Conservation (phyloP, 2,797 vertebrate genomes). For the Danio choprae region DNA sequence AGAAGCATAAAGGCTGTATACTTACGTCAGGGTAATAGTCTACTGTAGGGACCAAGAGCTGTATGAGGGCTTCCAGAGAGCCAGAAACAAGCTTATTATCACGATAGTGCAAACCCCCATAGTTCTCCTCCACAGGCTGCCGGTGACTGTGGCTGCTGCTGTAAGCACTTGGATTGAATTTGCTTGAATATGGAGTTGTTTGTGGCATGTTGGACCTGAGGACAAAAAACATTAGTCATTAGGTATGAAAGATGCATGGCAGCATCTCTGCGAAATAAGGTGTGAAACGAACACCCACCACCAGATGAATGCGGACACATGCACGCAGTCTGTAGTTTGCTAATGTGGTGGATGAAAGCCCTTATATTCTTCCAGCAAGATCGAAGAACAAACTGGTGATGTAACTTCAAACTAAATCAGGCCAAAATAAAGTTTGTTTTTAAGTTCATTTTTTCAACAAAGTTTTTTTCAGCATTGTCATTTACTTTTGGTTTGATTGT, state of each 20-base stretch:
- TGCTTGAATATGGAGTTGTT: slow-evolving; percentile 89
- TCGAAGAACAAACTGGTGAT: background rate
- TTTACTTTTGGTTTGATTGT: too few relatives aligned
- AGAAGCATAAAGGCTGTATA: background rate
- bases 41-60: slow-evolving; percentile 92
- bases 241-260: background rate
- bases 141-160: slow-evolving; percentile 61
- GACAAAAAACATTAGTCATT: slow-evolving; percentile 44
- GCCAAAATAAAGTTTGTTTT: too few relatives aligned
- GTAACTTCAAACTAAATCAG: too few relatives aligned
- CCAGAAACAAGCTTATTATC: slow-evolving; percentile 95
- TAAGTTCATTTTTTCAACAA: too few relatives aligned
- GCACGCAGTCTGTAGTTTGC: background rate
- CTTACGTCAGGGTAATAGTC: slow-evolving; percentile 97
- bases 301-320: slow-evolving; percentile 15
- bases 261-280: slow-evolving; percentile 10
- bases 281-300: slow-evolving; percentile 30
- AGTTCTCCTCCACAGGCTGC: slow-evolving; percentile 82
- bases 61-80: slow-evolving; percentile 94
- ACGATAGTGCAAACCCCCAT: slow-evolving; percentile 90
- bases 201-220: slow-evolving; percentile 86
- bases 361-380: background rate
- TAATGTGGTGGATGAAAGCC: background rate
- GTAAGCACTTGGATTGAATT: slow-evolving; percentile 87
- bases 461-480: too few relatives aligned